phyloP scores from a whole-genome alignment of 2,888 invertebrate species.

The Neoitamus cyanurus region DNA sequence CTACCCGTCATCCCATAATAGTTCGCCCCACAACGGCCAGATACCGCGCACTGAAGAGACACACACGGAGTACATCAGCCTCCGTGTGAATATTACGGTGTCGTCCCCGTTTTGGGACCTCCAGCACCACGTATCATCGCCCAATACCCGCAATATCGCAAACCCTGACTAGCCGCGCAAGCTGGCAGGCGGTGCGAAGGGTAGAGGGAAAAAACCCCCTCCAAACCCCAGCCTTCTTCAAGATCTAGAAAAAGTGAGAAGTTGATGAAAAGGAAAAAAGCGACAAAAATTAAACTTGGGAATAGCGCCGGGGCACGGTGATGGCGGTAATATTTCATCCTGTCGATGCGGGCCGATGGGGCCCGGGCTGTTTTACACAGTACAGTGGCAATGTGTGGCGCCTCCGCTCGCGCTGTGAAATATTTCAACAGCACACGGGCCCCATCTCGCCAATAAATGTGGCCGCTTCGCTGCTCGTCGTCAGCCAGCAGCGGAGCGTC shows the following conservation, averaged over 20 bases:
- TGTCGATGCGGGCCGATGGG: slow-evolving; percentile 10
- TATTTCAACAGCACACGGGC: neutral
- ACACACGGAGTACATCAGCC: neutral
- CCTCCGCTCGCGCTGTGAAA: neutral
- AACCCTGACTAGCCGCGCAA: neutral
- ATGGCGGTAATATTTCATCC: slow-evolving; percentile 33
- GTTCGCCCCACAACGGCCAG: neutral
- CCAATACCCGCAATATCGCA: neutral
- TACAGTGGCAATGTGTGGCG: slow-evolving; percentile 1
- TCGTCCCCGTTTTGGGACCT: neutral
- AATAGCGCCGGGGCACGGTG: neutral
- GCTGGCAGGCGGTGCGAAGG: neutral
- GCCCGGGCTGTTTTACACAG: neutral
- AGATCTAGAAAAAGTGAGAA: neutral
- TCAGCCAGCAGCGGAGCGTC: neutral
- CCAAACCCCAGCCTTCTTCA: neutral
- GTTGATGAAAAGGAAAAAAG: neutral
- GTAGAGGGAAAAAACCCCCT: neutral
- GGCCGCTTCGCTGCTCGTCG: neutral
- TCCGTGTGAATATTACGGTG: neutral
- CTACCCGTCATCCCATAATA: slow-evolving; percentile 17
- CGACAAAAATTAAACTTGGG: slow-evolving; percentile 6
- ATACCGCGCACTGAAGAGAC: neutral
- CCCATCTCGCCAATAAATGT: neutral
- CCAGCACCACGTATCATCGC: neutral